Conservation (phyloP, 1,140 invertebrate genomes). For the Lepidurus couesii region DNA sequence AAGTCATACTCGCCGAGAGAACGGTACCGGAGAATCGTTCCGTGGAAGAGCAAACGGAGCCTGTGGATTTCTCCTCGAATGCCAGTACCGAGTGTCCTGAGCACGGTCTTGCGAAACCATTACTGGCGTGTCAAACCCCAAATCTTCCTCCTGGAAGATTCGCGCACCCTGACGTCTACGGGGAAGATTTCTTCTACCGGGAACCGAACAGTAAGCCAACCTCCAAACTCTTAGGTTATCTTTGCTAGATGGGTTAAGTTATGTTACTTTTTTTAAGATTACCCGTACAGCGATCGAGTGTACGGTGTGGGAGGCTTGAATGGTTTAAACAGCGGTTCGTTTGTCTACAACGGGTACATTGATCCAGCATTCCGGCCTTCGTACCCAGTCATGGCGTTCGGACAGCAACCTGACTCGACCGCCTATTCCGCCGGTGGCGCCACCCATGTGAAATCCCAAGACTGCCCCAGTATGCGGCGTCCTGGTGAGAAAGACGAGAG, state of each 20-base stretch:
- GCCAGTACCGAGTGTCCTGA: not conserved
- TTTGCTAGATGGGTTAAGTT: not conserved
- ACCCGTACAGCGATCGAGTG: conserved; percentile 5
- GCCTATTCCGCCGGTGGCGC: not conserved
- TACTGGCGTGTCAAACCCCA: not conserved
- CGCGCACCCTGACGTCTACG: conserved; percentile 18
- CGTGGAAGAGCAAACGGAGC: conserved; percentile 59
- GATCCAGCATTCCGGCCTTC: conserved; percentile 17
- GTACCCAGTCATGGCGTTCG: conserved; percentile 19
- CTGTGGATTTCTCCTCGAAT: conserved; percentile 56
- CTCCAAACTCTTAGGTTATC: not conserved
- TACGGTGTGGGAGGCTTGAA: conserved; percentile 7
- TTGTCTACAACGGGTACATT: conserved; percentile 13
- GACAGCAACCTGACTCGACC: not conserved
- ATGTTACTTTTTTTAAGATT: not conserved
- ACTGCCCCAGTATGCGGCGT: not conserved
- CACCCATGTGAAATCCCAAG: not conserved
- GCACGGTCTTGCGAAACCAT: conserved; percentile 1
- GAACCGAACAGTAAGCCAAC: conserved; percentile 6
- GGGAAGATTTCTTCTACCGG: conserved; percentile 24
- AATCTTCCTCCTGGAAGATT: not conserved
- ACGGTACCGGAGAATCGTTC: not conserved
- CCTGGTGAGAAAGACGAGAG: not conserved
- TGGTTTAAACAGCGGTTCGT: not conserved
- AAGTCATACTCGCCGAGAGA: not conserved